phyloP scores from a whole-genome alignment of 2,888 invertebrate genomes.

The Limnephilus marmoratus region DNA sequence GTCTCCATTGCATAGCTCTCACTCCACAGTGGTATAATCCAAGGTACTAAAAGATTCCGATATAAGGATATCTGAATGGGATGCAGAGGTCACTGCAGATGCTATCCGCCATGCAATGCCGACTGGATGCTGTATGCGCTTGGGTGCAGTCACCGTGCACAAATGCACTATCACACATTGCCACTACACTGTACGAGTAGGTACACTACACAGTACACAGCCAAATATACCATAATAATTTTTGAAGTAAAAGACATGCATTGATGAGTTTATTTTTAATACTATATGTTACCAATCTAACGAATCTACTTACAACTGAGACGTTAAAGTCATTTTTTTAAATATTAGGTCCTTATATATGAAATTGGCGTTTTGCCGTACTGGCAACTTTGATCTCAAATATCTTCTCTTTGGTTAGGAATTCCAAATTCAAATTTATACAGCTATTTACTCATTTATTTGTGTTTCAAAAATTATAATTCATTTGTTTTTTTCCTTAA shows the following conservation, averaged over 20 bases:
- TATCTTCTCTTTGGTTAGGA: too few species aligned
- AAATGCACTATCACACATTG: not conserved
- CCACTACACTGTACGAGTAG: not conserved
- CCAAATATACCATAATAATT: not conserved
- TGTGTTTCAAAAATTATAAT: too few species aligned
- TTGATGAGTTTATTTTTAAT: not conserved
- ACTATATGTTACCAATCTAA: too few species aligned
- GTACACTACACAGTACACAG: not conserved
- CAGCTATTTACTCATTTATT: too few species aligned
- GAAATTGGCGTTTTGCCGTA: too few species aligned
- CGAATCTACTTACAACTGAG: too few species aligned
- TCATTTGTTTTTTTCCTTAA: too few species aligned
- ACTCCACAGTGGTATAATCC: not conserved
- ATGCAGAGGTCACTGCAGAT: slow-evolving; percentile 44
- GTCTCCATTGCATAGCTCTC: not conserved
- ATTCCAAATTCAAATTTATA: too few species aligned
- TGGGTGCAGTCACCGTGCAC: slow-evolving; percentile 36
- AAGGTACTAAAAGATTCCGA: slow-evolving; percentile 27
- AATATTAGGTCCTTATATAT: too few species aligned
- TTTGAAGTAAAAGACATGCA: not conserved
- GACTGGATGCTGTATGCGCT: not conserved
- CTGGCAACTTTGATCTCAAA: too few species aligned
- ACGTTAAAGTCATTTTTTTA: too few species aligned
- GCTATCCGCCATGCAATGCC: slow-evolving; percentile 32
- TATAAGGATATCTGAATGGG: slow-evolving; percentile 44